Evolutionary conservation across 2,888 invertebrate genomes (phyloP), one percentile per base, ranked within the genome.

Genomic region (Macrophya annulata): DNA sequence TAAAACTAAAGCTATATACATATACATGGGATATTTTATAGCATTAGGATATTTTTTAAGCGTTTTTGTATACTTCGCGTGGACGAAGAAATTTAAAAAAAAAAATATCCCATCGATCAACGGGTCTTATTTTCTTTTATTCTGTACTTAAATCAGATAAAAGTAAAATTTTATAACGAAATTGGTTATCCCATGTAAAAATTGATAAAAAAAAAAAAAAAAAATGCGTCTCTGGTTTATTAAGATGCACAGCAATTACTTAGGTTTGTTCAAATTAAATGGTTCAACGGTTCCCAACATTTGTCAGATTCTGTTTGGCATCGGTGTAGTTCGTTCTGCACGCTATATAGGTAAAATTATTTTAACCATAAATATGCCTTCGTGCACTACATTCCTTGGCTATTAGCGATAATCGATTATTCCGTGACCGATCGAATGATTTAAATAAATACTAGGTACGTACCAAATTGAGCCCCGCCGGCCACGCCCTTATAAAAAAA

Each of bases 391-490:
- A 43, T 90, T 90, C 89, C 86, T 86, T 77, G 87, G 89, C 88
- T 88, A 90, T 90, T 90, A 90, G 87, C 86, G 88, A 86, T 89
- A 90, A 90, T 90, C 91, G 90, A 90, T 90, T 89, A 87, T 88
- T 88, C 88, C 89, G 87, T 88, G 89, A 88, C 89, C 87, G 88
- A 90, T 91, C 87, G 89, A 90, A 90, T 89, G 89, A 90, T 90
- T 90, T 90, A 90, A 91, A 91, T 90, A 89, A 90, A 90, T 89
- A 90, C 89, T 88, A 87, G 90, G 89, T 89, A 89, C 89, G 87
- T 87, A 87, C 62, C 15, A 62, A 81, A 81, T 85, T 84, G 85
- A 88, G 87, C 87, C 86, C 76, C 87, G 88, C 88, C 85, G 84
- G 89, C 89, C 89, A 88, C 89, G 85, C 85, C 87, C 81, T 65